Evolutionary conservation across 2,113 vertebrate genomes (phyloP), one percentile per base, ranked within the genome.

Genomic region (Pycnonotus jocosus): DNA sequence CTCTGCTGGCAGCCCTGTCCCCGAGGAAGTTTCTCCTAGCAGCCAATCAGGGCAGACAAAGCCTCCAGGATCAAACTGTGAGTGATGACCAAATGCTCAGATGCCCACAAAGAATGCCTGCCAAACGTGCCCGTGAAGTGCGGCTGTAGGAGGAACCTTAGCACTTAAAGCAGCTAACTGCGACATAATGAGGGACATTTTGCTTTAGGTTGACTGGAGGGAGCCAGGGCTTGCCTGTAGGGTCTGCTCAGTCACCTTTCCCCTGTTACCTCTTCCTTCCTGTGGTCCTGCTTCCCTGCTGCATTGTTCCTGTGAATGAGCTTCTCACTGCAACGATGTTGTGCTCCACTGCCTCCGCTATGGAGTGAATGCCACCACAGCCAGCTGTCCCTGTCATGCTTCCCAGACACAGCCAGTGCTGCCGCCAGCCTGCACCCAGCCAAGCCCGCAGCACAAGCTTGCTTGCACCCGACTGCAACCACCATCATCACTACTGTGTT

Each of bases 161-260:
- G 25, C 45, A 35, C n/a, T 37, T 48, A 35, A 68, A 68, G n/a
- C 65, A 48, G n/a, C 24, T 68, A 48, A 28, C n/a, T 15, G 24
- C 5, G 6, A 21, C 25, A 50, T n/a, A 69, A 28, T 11, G n/a
- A 50, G n/a, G 13, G n/a, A 18, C 7, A 28, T 69, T 68, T 35
- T 37, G 24, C 25, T 69, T 69, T 48, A 25, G n/a, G n/a, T 21
- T 37, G 65, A 47, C 15, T 50, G n/a, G 47, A 50, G 25, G 66
- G n/a, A 50, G n/a, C 5, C 0, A 7, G 18, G 25, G 12, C n/a
- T 69, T 5, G 2, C 12, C 65, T 69, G 18, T 15, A 37, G n/a
- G 25, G 45, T 50, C 45, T 1, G 2, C 31, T 66, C 1, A 3
- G 44, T 31, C 44, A 25, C 22, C 8, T 11, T 47, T 17, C 23